Evolutionary conservation across 1,140 invertebrate species (phyloP).

Genomic region (Macrobrachium nipponense): DNA sequence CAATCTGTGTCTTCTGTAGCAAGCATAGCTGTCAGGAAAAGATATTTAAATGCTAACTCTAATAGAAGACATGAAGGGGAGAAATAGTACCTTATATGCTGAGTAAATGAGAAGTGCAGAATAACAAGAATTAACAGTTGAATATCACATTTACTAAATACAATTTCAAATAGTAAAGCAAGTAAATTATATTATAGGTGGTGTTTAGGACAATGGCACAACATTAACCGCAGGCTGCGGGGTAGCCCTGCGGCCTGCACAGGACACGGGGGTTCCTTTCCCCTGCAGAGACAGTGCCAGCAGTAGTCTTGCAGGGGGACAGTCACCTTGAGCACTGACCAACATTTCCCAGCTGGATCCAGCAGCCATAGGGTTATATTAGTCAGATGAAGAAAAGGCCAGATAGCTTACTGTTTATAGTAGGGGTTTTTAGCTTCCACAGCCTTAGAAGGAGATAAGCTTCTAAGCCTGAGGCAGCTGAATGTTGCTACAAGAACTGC

Average conservation of each 20-base stretch:
- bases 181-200: too few species aligned
- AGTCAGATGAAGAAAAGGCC: background rate
- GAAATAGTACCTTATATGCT: too few species aligned
- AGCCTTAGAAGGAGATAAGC: slow-evolving; percentile 27
- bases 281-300: slow-evolving; percentile 35
- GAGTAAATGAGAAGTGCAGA: too few species aligned
- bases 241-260: slow-evolving; percentile 37
- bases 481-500: slow-evolving; percentile 47
- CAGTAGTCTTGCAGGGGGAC: slow-evolving; percentile 23
- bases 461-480: slow-evolving; percentile 39
- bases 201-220: slow-evolving; percentile 4
- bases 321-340: background rate
- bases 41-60: too few species aligned
- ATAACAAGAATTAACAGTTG: too few species aligned
- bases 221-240: background rate
- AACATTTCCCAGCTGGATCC: slow-evolving; percentile 35
- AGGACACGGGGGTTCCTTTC: slow-evolving; percentile 19
- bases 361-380: slow-evolving; percentile 31
- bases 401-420: slow-evolving; percentile 26
- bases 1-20: too few species aligned
- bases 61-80: too few species aligned
- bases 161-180: too few species aligned
- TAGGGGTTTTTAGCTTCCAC: slow-evolving; percentile 31
- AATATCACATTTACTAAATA: too few species aligned
- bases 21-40: too few species aligned